A percentile compares a stretch with the other conserved stretches of the same genome.
Evolutionary conservation across 2,797 vertebrate genomes (phyloP).

Genomic region (Acanthis flammea): DNA sequence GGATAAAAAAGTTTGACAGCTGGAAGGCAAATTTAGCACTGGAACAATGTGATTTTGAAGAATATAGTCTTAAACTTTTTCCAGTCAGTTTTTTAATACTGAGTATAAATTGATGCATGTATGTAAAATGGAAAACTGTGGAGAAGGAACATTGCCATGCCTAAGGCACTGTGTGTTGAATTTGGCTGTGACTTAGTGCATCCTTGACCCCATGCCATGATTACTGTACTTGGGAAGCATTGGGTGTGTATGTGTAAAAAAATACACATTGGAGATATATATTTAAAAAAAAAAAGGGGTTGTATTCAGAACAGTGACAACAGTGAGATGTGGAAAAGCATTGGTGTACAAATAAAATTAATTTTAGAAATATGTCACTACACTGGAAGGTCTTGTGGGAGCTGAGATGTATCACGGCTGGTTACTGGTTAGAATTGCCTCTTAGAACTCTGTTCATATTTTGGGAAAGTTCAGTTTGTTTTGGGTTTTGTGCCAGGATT

Average conservation of each 20-base stretch:
- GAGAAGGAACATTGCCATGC: neutral
- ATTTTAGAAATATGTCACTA: neutral
- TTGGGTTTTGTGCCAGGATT: neutral
- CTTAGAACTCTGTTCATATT: neutral
- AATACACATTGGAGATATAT: neutral
- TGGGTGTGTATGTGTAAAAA: neutral
- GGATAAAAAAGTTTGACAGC: neutral
- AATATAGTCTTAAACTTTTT: neutral
- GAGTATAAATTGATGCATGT: neutral
- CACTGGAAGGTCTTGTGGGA: neutral
- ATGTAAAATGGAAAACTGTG: neutral
- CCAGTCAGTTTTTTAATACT: neutral
- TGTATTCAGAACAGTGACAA: neutral
- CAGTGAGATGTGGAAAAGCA: neutral
- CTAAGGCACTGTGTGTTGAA: neutral
- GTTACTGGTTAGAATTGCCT: neutral
- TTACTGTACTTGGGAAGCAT: neutral
- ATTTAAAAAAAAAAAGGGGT: neutral
- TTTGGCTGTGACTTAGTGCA: neutral
- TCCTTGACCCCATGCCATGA: neutral
- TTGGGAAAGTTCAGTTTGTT: neutral
- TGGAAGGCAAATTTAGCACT: neutral
- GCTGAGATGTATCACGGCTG: rapidly evolving
- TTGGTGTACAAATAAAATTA: neutral
- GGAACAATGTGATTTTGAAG: neutral